Evolutionary conservation across 1,140 invertebrate species (phyloP), one percentile per base, ranked within the genome.

Genomic region (Ephestia elutella): DNA sequence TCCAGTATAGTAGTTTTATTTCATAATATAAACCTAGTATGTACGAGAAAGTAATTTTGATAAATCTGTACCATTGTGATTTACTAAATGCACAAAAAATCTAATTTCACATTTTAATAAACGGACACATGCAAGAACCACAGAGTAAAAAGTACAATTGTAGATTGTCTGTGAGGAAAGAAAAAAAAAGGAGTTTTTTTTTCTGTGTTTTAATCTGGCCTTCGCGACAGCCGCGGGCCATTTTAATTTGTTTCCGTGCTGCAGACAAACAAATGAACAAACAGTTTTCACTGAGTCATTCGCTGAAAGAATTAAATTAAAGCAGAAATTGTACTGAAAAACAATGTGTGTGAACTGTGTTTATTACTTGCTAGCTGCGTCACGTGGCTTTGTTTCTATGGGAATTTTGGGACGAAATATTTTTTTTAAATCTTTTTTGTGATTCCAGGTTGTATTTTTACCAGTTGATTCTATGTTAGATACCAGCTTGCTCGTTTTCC

Each of bases 121-220:
- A 35, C 3, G 10, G 32, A 35, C 32, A 35, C 32, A 35, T 35
- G 32, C 32, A 11, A 9, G 2, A 25, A 25, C 32, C 32, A 9
- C 32, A 2, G 32, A 3, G 21, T 10, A 35, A 35, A 35, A 35
- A 35, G 32, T 35, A 35, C 32, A 35, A 35, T 35, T 13, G 32
- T 13, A 35, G 32, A 35, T 35, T 35, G 32, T 35, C 32, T 9
- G 8, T 10, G 2, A 11, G 32, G 8, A 13, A 10, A 35, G 32
- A n/a, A 9, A 44, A 44, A 44, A 44, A 44, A 15, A 15, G 38
- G 15, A 44, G 38, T 44, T n/a, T 15, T 44, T 44, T 44, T 44
- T 44, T 44, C 38, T 15, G 13, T 44, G 38, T 44, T 44, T 44
- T 44, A 44, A 44, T 44, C 38, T 17, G 38, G 38, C 38, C 38